Evolutionary conservation across 2,888 invertebrate genomes (phyloP).

Genomic region (Aleiodes testaceus): DNA sequence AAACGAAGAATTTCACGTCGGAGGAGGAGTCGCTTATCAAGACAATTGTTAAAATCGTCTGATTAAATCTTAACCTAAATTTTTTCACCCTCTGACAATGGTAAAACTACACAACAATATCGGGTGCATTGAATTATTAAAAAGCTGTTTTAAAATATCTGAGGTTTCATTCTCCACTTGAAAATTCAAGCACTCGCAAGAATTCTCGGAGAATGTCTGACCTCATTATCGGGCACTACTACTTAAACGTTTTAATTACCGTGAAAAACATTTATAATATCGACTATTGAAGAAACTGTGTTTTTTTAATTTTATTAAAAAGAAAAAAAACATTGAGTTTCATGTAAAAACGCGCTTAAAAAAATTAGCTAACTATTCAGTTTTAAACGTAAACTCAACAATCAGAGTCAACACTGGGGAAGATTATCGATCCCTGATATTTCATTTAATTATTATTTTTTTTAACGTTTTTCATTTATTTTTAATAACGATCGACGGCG

Average conservation of each 20-base stretch:
- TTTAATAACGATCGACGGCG: constrained; percentile 44
- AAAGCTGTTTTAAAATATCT: too few relatives aligned
- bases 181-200: too few relatives aligned
- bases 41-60: too few relatives aligned
- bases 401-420: constrained; percentile 53
- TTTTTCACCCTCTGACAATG: constrained; percentile 64
- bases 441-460: constrained; percentile 26
- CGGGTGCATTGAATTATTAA: constrained; percentile 50
- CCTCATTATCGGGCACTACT: constrained; percentile 30
- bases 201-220: background rate
- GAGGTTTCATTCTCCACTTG: too few relatives aligned
- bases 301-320: constrained; percentile 3
- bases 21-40: too few relatives aligned
- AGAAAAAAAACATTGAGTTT: constrained; percentile 27
- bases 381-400: constrained; percentile 55
- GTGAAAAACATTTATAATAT: constrained; percentile 50
- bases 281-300: constrained; percentile 48
- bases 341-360: constrained; percentile 37
- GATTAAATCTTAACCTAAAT: constrained; percentile 26
- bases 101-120: constrained; percentile 61
- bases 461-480: constrained; percentile 32
- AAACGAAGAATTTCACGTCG: constrained; percentile 35
- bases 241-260: constrained; percentile 45
- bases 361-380: constrained; percentile 54
- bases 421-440: constrained; percentile 47